Evolutionary conservation across 2,888 invertebrate genomes (phyloP), one percentile per base, ranked within the genome.

Genomic region (Oligia latruncula): DNA sequence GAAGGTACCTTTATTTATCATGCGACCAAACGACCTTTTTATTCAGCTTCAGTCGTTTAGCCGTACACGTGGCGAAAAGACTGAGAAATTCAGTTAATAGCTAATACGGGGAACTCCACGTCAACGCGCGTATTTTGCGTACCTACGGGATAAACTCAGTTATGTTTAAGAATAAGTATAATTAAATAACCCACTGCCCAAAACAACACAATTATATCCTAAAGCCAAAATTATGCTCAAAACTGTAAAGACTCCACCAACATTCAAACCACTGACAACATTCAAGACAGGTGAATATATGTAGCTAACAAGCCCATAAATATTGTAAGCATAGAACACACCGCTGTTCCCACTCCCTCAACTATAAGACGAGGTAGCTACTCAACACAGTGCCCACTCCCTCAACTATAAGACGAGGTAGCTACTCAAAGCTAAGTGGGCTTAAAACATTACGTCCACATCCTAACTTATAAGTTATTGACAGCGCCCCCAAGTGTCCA

Each of bases 391-490:
- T 29, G 5, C n/a, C 9, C 35, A 43, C 17, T 35, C 35, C 17
- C 78, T 62, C 13, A 29, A 4, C 68, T 49, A 58, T 17, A 67
- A 78, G 70, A 52, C 35, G 71, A 62, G n/a, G 40, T 17, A 55
- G 20, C 5, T 52, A n/a, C 46, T 40, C 60, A 49, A 43, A 73
- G 52, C 70, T 71, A 80, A 83, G 66, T 75, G 67, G 49, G 20
- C 60, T 20, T 71, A 20, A n/a, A 64, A 40, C 74, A 80, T 84
- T 68, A 13, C 60, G 40, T 71, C 76, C 74, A 46, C 71, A 55
- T 70, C 67, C 64, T 75, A 83, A 80, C 72, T 76, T 65, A 84
- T 86, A 86, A 85, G 81, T 87, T 86, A 87, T 88, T 76, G 86
- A 75, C 78, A 78, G 80, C 71, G 74, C 74, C 52, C 74, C 64